Conservation (phyloP, 2,113 vertebrate species). For the Scomber scombrus region DNA sequence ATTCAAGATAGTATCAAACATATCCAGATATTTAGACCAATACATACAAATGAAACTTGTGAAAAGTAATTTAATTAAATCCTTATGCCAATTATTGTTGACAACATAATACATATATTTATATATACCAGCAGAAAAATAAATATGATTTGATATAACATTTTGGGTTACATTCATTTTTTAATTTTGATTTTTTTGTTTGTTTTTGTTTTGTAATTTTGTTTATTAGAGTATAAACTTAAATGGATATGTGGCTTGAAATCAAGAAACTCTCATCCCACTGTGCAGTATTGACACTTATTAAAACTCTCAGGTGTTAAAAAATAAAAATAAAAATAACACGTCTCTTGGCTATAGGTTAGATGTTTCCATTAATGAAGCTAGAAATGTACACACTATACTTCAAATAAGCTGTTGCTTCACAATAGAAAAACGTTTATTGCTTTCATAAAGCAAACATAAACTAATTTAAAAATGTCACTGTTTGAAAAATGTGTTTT, state of each 20-base stretch:
- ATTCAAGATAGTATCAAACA: not conserved
- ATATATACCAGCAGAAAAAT: not conserved
- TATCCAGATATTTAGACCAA: not conserved
- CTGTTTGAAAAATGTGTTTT: too few species aligned
- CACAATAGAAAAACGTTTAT: too few species aligned
- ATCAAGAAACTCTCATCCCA: not conserved
- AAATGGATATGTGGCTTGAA: not conserved
- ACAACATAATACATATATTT: not conserved
- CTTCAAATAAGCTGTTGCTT: too few species aligned
- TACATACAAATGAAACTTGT: not conserved
- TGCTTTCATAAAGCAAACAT: too few species aligned
- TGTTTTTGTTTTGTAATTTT: not conserved
- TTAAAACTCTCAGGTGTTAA: not conserved
- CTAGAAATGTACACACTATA: not conserved
- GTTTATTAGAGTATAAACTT: not conserved
- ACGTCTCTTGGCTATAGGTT: not conserved
- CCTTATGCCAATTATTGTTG: not conserved
- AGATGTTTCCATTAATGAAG: not conserved
- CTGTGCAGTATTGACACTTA: not conserved
- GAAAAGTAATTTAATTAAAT: too few species aligned
- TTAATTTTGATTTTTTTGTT: too few species aligned
- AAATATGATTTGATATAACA: not conserved
- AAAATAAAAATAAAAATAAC: not conserved
- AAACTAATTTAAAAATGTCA: too few species aligned
- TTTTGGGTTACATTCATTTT: too few species aligned